A percentile compares a stretch with the other conserved stretches of the same genome.
These are phyloP conservation scores for Dione vanillae DNA, from an alignment of 2,888 invertebrate genomes.

Conservation along the genomic window DNA sequence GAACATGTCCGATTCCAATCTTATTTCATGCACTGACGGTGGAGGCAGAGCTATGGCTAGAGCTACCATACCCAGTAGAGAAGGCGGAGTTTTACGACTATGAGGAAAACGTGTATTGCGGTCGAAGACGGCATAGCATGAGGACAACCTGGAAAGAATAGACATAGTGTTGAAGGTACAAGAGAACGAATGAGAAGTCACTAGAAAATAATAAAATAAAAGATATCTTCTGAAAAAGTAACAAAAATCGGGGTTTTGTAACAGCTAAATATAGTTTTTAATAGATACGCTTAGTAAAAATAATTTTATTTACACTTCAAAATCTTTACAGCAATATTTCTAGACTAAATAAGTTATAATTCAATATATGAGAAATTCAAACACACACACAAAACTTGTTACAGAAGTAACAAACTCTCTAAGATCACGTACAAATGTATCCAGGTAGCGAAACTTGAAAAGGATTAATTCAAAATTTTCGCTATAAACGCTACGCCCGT, in stretches of 20 bases:
- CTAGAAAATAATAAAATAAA: neutral
- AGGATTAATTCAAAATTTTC: slow-evolving; percentile 71
- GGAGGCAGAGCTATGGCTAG: slow-evolving; percentile 98
- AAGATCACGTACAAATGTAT: slow-evolving; percentile 65
- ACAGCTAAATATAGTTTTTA: too few species aligned
- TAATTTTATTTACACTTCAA: neutral
- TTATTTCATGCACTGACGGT: slow-evolving; percentile 98
- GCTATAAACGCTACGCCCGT: slow-evolving; percentile 73
- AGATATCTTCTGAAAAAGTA: neutral
- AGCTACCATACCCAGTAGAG: slow-evolving; percentile 96
- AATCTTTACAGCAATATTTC: neutral
- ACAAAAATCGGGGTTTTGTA: neutral
- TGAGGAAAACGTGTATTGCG: slow-evolving; percentile 97
- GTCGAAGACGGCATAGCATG: slow-evolving; percentile 94
- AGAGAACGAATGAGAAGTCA: slow-evolving; percentile 29
- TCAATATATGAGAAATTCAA: too few species aligned
- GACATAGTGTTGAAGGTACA: slow-evolving; percentile 44
- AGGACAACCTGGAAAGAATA: slow-evolving; percentile 92
- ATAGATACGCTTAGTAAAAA: too few species aligned
- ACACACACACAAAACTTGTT: slow-evolving; percentile 57
- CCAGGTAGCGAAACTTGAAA: slow-evolving; percentile 62
- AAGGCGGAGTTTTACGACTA: slow-evolving; percentile 93
- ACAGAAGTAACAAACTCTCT: slow-evolving; percentile 56
- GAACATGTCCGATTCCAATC: slow-evolving; percentile 97
- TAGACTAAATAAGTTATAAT: slow-evolving; percentile 44